Conservation (phyloP, 1,140 invertebrate species). For the Lasioglossum baleicum region DNA sequence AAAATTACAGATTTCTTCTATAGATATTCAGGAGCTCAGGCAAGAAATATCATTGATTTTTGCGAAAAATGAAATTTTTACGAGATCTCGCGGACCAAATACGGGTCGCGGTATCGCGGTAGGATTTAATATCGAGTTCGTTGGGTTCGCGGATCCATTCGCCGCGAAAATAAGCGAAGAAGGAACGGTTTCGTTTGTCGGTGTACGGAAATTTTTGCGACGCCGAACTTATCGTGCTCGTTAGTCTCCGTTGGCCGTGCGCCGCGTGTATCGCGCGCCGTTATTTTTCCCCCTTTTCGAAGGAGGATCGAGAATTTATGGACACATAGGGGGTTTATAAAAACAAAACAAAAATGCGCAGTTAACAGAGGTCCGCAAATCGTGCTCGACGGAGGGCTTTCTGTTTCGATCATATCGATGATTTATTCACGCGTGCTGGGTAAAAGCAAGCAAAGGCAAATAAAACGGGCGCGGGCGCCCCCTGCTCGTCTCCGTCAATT, state of each 20-base stretch:
- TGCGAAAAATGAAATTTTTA: too few relatives aligned
- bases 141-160: neutral
- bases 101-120: neutral
- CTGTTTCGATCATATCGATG: constrained; percentile 14
- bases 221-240: constrained; percentile 1
- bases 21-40: too few relatives aligned
- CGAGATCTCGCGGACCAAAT: too few relatives aligned
- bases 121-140: neutral
- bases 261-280: neutral
- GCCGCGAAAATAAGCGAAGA: neutral
- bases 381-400: neutral
- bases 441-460: neutral
- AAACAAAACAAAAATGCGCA: neutral
- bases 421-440: constrained; percentile 4
- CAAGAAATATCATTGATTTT: too few relatives aligned
- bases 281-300: constrained; percentile 5
- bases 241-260: neutral
- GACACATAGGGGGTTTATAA: constrained; percentile 2
- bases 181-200: neutral
- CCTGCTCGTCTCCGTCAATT: neutral
- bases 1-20: too few relatives aligned
- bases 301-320: constrained; percentile 7
- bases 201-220: neutral
- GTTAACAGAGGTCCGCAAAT: constrained; percentile 11
- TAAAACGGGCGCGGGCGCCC: too few relatives aligned